Conservation (phyloP, 2,888 invertebrate species). For the Toxonevra muliebris region DNA sequence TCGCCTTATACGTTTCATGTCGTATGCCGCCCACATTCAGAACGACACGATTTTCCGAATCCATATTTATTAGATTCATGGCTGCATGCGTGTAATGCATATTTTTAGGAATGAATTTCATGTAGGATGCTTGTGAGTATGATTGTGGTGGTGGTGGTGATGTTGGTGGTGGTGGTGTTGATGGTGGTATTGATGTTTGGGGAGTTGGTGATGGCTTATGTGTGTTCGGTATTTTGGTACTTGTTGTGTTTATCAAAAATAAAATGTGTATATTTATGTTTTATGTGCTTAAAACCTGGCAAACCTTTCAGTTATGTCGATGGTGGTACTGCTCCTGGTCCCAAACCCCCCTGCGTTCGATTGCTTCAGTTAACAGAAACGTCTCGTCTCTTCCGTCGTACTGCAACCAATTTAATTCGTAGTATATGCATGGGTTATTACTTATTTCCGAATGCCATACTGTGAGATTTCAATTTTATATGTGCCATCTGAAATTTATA, state of each 20-base stretch:
- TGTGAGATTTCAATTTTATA: no score
- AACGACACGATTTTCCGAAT: conserved; percentile 98
- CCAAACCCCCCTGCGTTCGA: conserved; percentile 14
- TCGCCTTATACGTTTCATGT: conserved; percentile 96
- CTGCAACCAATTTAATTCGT: no score
- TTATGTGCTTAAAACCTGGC: conserved; percentile 2
- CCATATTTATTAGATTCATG: conserved; percentile 94
- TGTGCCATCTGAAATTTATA: no score
- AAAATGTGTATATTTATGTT: conserved; percentile 1
- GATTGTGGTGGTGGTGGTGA: not conserved
- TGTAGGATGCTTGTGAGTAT: conserved; percentile 35
- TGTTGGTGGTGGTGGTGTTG: not conserved
- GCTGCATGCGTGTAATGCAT: conserved; percentile 61
- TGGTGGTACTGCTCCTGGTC: conserved; percentile 14
- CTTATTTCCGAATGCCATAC: no score
- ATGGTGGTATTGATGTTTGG: conserved; percentile 10
- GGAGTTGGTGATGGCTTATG: not conserved
- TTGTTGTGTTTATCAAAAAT: no score
- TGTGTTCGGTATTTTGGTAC: no score
- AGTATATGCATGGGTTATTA: no score
- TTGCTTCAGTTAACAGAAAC: not conserved
- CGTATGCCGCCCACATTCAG: conserved; percentile 98
- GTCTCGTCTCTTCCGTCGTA: no score
- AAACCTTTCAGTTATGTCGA: conserved; percentile 21
- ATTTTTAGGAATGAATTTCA: conserved; percentile 59